Percentiles rank a stretch among this genome's conserved stretches.
Conservation (phyloP, 1,140 invertebrate species). For the Trachymyrmex cornetzi region DNA sequence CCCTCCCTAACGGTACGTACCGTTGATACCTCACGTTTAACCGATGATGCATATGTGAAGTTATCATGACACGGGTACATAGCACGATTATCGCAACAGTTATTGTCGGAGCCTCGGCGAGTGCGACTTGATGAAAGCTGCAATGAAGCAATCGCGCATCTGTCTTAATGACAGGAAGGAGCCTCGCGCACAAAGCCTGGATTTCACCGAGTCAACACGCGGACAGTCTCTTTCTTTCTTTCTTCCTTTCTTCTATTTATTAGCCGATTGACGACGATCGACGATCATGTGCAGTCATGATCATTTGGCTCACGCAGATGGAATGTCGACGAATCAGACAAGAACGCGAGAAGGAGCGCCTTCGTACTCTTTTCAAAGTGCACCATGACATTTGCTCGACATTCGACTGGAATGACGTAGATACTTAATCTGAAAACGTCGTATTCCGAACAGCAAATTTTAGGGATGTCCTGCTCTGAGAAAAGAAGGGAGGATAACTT, state of each 20-base stretch:
- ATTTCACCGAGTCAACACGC: constrained; percentile 40
- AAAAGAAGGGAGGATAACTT: no score
- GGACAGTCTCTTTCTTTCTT: neutral
- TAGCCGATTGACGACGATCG: constrained; percentile 63
- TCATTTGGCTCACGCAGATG: constrained; percentile 28
- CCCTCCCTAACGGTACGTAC: no score
- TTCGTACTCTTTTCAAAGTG: neutral
- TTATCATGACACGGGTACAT: constrained; percentile 14
- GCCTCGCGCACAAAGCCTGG: constrained; percentile 41
- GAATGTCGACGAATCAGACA: constrained; percentile 50
- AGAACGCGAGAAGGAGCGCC: constrained; percentile 21
- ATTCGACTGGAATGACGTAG: constrained; percentile 13
- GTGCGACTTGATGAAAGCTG: constrained; percentile 44
- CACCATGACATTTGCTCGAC: constrained; percentile 52
- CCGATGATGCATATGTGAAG: neutral
- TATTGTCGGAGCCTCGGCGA: neutral
- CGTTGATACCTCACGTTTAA: neutral
- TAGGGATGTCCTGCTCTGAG: no score
- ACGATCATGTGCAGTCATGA: constrained; percentile 38
- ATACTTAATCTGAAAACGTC: constrained; percentile 45
- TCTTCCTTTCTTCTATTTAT: constrained; percentile 35
- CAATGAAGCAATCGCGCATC: constrained; percentile 56
- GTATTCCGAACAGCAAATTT: no score
- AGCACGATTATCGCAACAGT: constrained; percentile 13
- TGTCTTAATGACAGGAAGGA: constrained; percentile 50